Base-by-base conservation (phyloP, 1,140 invertebrate species). In the Laodelphax striatellus region DNA sequence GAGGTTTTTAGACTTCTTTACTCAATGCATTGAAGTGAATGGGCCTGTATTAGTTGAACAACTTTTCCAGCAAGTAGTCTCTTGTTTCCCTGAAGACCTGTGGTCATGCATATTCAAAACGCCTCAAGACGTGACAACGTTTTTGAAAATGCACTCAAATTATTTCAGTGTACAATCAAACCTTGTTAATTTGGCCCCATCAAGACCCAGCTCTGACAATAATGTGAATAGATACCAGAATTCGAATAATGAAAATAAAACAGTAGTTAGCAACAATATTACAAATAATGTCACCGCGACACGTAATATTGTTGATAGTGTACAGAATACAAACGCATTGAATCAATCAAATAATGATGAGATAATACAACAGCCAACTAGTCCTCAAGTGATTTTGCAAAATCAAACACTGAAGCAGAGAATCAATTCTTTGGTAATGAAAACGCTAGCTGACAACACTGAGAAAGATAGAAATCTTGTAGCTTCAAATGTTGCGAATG, bases 111-210 rank as follows among this genome's bases (percentile, higher is more conserved):
- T 92, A 74, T 93, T 94, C 65, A 92, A 92, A 72, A 92, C 86
- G 8, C 80, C 87, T 0, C 85, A 86, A 52, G 92, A 95, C 75
- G 75, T 95, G 50, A 83, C 82, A 42, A 91, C 89, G 19, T 94
- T 95, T 70, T 74, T 95, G 4, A 89, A 90, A 73, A 84, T 96
- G 76, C 91, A 92, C 70, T 87, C 90, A 9, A 87, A 94, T 71
- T 84, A 87, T 64, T 94, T 94, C 73, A 86, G 90, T 69, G 89
- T 94, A 38, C 91, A 94, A 71, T 82, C 87, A 46, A 93, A 94
- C 75, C 77, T 92, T 66, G 91, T 94, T 62, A 90, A 87, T 24
- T 70, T 94, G 61, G 62, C 71, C 21, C 34, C 19, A 24, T 53
- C 24, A 57, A 55, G 38, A 34, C 22, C 46, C 2, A 22, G 6